Evolutionary conservation across 2,797 vertebrate species (phyloP), one percentile per base, ranked within the genome.

Genomic region (Lycodopsis pacificus): DNA sequence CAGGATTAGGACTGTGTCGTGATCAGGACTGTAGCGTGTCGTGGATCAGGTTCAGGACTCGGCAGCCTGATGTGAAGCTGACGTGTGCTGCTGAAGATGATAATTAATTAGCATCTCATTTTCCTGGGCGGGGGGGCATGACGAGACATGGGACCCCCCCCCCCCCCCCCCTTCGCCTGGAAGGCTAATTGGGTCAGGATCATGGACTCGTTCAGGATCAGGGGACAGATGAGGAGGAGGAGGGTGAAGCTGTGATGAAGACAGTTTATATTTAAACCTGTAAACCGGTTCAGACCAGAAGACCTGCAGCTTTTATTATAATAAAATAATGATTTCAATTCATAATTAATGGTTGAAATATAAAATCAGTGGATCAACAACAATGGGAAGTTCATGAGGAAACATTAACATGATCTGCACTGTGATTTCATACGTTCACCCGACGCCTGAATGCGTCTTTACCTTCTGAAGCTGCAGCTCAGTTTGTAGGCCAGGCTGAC

Each of bases 71-170:
- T 94, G 94, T 92, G 93, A 94, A 95, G 94, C 94, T 95, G 95
- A 96, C 94, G 93, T 92, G 94, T 93, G 90, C 90, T 88, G 93
- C 93, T 95, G 94, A 96, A 95, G 95, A 96, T 96, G 95, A 92
- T 96, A 96, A 97, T 97, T 97, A 97, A 97, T 96, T 97, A 97
- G 94, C 95, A 95, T 96, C 95, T 97, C 92, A 96, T 96, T 97
- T 96, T 95, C 93, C 93, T 89, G 57, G 27, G 40, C n/a, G 27
- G 42, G 71, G n/a, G 79, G 77, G 63, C 72, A 81, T 86, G 86
- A 96, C 96, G 96, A 95, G 96, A 97, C 95, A 94, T 94, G 91
- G 92, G 94, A 95, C 95, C 44, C 17, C 44, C 44, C 15, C 34
- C 36, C 17, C 1, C 34, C 4, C 46, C 25, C 27, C 2, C 68